A percentile compares a stretch with the other conserved stretches of the same genome.
Evolutionary conservation across 2,797 vertebrate genomes (phyloP).

Genomic region (Trematomus bernacchii): DNA sequence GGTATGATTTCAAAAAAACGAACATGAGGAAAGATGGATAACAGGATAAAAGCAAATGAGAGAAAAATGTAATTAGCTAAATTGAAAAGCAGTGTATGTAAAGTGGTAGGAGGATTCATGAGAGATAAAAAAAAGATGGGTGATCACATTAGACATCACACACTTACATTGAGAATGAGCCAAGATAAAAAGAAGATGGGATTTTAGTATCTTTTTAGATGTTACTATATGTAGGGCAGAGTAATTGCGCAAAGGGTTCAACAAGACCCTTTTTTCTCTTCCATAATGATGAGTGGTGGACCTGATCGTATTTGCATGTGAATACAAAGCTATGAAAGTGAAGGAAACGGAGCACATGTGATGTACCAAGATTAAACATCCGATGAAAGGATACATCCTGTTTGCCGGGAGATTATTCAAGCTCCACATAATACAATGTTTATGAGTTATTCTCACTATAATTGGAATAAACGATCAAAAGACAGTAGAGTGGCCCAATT

Average conservation of each 20-base stretch:
- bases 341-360: slow-evolving; percentile 52
- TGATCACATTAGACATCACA: slow-evolving; percentile 13
- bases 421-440: background rate
- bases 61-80: slow-evolving; percentile 6
- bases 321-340: slow-evolving; percentile 70
- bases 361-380: slow-evolving; percentile 56
- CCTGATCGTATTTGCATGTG: slow-evolving; percentile 70
- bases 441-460: background rate
- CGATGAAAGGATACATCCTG: slow-evolving; percentile 50
- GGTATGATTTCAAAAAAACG: background rate
- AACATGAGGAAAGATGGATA: background rate
- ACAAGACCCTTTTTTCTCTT: slow-evolving; percentile 40
- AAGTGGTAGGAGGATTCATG: background rate
- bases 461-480: slow-evolving; percentile 8
- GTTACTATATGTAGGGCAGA: slow-evolving; percentile 16
- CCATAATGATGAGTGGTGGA: slow-evolving; percentile 47
- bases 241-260: slow-evolving; percentile 37
- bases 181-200: slow-evolving; percentile 45
- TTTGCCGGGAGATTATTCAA: slow-evolving; percentile 39
- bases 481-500: background rate
- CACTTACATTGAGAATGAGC: slow-evolving; percentile 33
- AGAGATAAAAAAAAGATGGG: slow-evolving; percentile 2
- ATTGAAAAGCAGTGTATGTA: background rate
- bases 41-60: background rate
- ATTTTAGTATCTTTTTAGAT: slow-evolving; percentile 43